Conservation (phyloP, 2,888 invertebrate genomes). For the Rhyacophila evoluta region DNA sequence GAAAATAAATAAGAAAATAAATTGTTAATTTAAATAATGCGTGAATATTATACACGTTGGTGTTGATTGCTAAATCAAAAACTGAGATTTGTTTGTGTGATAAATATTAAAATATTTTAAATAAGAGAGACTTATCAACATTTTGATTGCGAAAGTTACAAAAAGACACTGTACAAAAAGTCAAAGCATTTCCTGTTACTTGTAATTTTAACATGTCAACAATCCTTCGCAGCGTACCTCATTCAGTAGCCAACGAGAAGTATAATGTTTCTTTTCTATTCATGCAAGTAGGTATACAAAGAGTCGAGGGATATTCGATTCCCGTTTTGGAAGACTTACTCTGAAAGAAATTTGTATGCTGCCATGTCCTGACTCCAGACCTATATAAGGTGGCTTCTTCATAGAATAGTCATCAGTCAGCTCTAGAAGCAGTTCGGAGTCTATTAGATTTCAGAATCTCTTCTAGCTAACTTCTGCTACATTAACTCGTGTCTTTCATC, state of each 20-base stretch:
- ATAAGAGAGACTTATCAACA: too few species aligned
- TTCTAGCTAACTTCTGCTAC: not conserved
- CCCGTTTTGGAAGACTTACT: not conserved
- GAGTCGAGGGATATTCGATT: not conserved
- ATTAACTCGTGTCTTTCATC: not conserved
- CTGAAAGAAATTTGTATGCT: not conserved
- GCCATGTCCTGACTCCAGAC: not conserved
- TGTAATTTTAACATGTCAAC: not conserved
- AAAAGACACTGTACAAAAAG: not conserved
- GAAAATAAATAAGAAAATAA: too few species aligned
- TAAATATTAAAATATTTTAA: too few species aligned
- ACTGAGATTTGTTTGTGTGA: too few species aligned
- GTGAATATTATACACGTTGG: too few species aligned
- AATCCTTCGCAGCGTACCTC: not conserved
- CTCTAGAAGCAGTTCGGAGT: slow-evolving; percentile 39
- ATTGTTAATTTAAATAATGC: too few species aligned
- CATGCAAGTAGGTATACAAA: slow-evolving; percentile 1
- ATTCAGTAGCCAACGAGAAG: not conserved
- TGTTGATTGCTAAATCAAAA: too few species aligned
- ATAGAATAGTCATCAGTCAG: slow-evolving; percentile 36
- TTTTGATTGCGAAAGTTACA: too few species aligned
- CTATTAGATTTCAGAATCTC: not conserved
- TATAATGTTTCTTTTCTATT: slow-evolving; percentile 5
- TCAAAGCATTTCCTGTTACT: not conserved
- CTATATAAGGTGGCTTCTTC: slow-evolving; percentile 35